Evolutionary conservation across 2,113 vertebrate species (phyloP), one percentile per base, ranked within the genome.

Genomic region (Tachysurus vachellii): DNA sequence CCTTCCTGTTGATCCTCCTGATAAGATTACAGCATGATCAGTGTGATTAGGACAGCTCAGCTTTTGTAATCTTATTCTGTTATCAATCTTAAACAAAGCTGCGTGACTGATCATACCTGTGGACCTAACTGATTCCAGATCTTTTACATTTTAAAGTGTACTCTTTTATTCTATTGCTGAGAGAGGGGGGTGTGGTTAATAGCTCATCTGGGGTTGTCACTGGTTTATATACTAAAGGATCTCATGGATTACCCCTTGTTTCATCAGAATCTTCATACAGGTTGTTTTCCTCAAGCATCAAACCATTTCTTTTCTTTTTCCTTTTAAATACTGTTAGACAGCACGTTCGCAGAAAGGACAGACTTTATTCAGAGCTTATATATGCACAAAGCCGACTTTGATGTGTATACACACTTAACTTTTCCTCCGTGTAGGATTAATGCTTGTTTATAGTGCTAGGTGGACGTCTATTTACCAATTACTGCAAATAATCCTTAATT

Each of bases 51-150:
- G 62, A 53, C n/a, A 36, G 87, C 87, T 91, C 88, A 87, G 84
- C 83, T 66, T 86, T 85, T 85, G 53, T 87, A 88, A 91, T 91
- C 89, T 86, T 87, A 90, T 90, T 86, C 75, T 53, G 81, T 86
- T 89, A 80, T 82, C 59, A 61, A 64, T 85, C 70, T 44, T 64
- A 81, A 85, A 86, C 59, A 77, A 82, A 70, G 71, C 70, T 50
- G 19, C 16, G 59, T 59, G 57, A 81, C 79, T 84, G 62, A 9
- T 54, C 50, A 17, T 80, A 80, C 53, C 76, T 80, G n/a, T 57
- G n/a, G 14, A 17, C 9, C n/a, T 56, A 10, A 31, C 7, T 81
- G 36, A 61, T 19, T 42, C 16, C 79, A 23, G 19, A 42, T 61
- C 75, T 54, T 36, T 56, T 79, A 54, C 28, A 28, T 5, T 80